Conservation (phyloP, 2,113 vertebrate species). For the Elephas maximus region DNA sequence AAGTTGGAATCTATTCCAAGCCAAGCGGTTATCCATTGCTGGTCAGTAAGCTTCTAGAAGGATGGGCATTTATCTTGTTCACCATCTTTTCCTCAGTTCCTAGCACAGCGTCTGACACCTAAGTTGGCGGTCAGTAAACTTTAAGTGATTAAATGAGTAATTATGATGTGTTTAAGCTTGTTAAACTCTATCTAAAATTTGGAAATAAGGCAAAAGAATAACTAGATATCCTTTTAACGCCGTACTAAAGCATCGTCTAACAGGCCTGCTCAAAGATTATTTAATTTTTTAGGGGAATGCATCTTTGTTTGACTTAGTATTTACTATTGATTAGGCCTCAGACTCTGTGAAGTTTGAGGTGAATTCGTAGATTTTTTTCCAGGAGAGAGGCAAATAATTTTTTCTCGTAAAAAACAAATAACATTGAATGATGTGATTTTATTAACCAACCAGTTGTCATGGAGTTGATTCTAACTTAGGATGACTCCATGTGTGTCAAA, state of each 20-base stretch:
- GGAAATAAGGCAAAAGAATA: slow-evolving; percentile 14
- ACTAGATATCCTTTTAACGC: background rate
- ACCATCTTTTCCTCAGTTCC: background rate
- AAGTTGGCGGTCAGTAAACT: background rate
- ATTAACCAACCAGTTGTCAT: background rate
- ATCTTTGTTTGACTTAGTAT: slow-evolving; percentile 17
- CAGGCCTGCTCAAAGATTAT: background rate
- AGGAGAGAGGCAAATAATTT: background rate
- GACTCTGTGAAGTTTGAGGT: slow-evolving; percentile 4
- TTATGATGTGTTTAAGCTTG: background rate
- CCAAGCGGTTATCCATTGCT: background rate
- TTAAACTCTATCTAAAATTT: slow-evolving; percentile 9
- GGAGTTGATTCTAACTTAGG: too few species aligned
- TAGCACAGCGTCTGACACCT: background rate
- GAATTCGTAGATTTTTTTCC: slow-evolving; percentile 17
- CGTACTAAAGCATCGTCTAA: background rate
- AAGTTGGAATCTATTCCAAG: too few species aligned
- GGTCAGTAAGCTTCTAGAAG: background rate
- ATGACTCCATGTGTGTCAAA: too few species aligned
- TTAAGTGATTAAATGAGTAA: background rate
- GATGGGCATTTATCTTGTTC: background rate
- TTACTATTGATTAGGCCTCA: slow-evolving; percentile 27
- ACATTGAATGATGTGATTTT: background rate
- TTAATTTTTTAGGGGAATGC: background rate
- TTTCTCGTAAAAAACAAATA: slow-evolving; percentile 21